These are phyloP conservation scores for Brachypalpus laphriformis DNA, from an alignment of 2,888 invertebrate genomes.

Conservation along the genomic window DNA sequence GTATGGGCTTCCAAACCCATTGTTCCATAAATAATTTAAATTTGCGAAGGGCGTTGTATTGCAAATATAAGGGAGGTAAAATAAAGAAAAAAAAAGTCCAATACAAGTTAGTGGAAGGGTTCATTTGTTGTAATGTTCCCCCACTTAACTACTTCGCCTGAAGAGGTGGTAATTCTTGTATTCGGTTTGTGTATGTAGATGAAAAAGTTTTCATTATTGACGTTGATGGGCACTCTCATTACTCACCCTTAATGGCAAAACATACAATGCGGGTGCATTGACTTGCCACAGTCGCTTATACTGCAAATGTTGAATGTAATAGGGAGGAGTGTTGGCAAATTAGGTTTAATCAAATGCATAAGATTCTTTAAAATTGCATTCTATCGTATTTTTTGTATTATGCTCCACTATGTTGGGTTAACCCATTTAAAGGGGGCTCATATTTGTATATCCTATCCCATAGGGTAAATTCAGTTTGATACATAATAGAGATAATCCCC, in stretches of 20 bases:
- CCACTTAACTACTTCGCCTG: neutral
- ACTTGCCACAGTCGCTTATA: neutral
- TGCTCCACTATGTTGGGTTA: slow-evolving; percentile 3
- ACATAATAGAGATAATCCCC: too few relatives aligned
- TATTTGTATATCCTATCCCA: too few relatives aligned
- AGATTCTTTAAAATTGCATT: slow-evolving; percentile 5
- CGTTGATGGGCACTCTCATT: slow-evolving; percentile 13
- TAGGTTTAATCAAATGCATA: slow-evolving; percentile 18
- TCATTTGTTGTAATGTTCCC: slow-evolving; percentile 2
- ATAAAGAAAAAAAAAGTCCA: neutral
- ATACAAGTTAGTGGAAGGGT: slow-evolving; percentile 16
- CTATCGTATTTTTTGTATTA: neutral
- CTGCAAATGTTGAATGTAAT: neutral
- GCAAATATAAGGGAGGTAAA: slow-evolving; percentile 4
- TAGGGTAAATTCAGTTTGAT: too few relatives aligned
- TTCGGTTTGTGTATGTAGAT: neutral
- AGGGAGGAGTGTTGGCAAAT: slow-evolving; percentile 12
- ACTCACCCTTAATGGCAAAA: neutral
- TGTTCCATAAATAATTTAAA: slow-evolving; percentile 55
- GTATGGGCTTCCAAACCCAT: slow-evolving; percentile 20
- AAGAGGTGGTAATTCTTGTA: slow-evolving; percentile 15
- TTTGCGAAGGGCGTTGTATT: slow-evolving; percentile 44
- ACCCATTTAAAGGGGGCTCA: neutral
- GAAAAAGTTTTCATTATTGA: slow-evolving; percentile 46
- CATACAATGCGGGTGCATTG: slow-evolving; percentile 14